These are phyloP conservation scores for Pteromalus puparum DNA, from an alignment of 1,140 invertebrate species.

Conservation along the genomic window DNA sequence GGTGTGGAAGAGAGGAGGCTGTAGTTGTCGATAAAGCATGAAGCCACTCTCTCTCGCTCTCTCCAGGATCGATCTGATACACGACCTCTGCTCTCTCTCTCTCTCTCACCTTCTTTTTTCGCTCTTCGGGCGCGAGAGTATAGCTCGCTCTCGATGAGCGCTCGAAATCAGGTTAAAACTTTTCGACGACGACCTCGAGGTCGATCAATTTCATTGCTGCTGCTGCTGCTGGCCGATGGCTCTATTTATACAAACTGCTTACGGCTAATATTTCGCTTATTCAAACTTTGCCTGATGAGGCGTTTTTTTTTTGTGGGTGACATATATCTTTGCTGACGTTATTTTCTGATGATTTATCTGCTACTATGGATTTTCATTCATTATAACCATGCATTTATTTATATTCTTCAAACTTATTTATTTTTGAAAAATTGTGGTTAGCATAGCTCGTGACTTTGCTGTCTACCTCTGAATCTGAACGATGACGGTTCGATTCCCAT, in stretches of 20 bases:
- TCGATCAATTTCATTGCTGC: conserved; percentile 27
- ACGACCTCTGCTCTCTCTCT: background rate
- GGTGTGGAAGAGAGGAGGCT: background rate
- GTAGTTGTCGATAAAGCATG: conserved; percentile 49
- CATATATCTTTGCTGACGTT: background rate
- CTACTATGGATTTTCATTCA: no score
- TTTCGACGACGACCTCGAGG: conserved; percentile 31
- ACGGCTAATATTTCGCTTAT: conserved; percentile 27
- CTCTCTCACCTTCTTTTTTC: background rate
- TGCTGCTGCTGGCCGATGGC: background rate
- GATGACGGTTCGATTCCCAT: no score
- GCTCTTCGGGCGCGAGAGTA: background rate
- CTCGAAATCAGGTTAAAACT: conserved; percentile 50
- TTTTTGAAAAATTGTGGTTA: no score
- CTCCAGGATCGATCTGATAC: conserved; percentile 39
- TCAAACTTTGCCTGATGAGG: background rate
- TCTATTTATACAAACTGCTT: conserved; percentile 23
- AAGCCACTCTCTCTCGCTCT: conserved; percentile 30
- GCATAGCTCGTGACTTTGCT: no score
- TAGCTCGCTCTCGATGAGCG: background rate
- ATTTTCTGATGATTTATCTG: background rate
- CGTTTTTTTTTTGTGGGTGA: background rate
- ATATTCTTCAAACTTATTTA: no score
- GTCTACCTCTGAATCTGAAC: no score
- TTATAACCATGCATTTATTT: no score